Evolutionary conservation across 2,113 vertebrate species (phyloP), one percentile per base, ranked within the genome.

Genomic region (Notarius quadriscutis): DNA sequence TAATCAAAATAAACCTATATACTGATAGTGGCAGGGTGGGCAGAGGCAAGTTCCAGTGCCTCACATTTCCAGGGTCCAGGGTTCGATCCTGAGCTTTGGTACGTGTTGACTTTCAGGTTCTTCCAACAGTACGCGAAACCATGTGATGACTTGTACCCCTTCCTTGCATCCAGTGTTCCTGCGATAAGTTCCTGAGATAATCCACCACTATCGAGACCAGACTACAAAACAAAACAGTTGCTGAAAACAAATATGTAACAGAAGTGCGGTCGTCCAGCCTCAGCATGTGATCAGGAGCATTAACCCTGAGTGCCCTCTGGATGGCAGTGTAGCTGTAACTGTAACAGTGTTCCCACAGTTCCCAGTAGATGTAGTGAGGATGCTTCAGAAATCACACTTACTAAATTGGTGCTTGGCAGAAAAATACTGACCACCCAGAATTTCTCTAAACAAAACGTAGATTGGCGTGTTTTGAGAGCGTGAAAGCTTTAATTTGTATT

Each of bases 271-370:
- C 22, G 11, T 41, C 34, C 62, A 83, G 81, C 20, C 22, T 69
- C 63, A 5, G 81, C 10, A 22, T 30, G 25, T 57, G 27, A 57
- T 53, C 20, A 53, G 18, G 5, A 57, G 67, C 80, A 27, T 53
- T 81, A 72, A 58, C 63, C 50, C 1, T 27, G 50, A 7, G 1
- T n/a, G 34, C 48, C 90, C 88, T 84, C 84, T 87, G 84, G 90
- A 60, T 81, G 90, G 90, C 90, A 88, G 86, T 91, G 88, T 88
- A 86, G 86, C 81, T 69, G 81, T 86, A 57, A 69, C 69, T 51
- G 11, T 22, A 48, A 41, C 62, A n/a, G 50, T 22, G 4, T 57
- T 17, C 30, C 58, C 20, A 4, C 7, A 48, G 69, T 58, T 77
- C 80, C 20, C n/a, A 6, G 30, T 30, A 69, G 51, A 83, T 84